Percentiles rank a stretch among this genome's conserved stretches.
Evolutionary conservation across 2,113 vertebrate genomes (phyloP).

Genomic region (Rostratula benghalensis): DNA sequence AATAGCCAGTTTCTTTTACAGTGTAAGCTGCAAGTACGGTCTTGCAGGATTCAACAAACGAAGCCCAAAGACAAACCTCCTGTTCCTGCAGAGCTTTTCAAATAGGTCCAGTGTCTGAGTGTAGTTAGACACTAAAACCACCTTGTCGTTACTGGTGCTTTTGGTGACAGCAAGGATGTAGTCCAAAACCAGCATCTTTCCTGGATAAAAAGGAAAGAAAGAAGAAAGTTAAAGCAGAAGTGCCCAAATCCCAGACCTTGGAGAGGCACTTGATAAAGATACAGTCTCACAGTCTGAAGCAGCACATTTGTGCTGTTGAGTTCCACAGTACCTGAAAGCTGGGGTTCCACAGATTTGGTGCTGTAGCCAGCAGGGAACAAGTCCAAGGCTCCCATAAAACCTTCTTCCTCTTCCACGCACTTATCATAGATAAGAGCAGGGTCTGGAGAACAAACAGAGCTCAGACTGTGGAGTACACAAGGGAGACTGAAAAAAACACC

Average conservation of each 20-base stretch:
- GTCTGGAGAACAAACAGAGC: conserved; percentile 73
- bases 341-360: conserved; percentile 88
- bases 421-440: conserved; percentile 93
- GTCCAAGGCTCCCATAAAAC: conserved; percentile 87
- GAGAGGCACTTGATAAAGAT: neutral
- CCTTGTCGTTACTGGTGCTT: conserved; percentile 88
- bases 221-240: neutral
- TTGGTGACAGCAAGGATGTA: conserved; percentile 94
- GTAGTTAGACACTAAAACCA: conserved; percentile 97
- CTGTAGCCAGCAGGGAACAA: conserved; percentile 88
- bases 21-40: neutral
- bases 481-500: neutral
- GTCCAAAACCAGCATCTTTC: conserved; percentile 96
- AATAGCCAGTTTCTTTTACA: conserved; percentile 5
- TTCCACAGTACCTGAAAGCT: conserved; percentile 86
- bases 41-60: neutral
- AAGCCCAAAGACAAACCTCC: conserved; percentile 78
- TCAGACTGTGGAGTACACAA: neutral
- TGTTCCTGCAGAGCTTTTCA: conserved; percentile 91
- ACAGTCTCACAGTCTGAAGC: neutral
- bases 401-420: conserved; percentile 89
- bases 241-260: neutral
- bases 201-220: conserved; percentile 64
- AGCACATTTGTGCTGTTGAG: neutral
- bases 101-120: conserved; percentile 97